These are phyloP conservation scores for Andrena minutula DNA, from an alignment of 2,888 invertebrate genomes.

Conservation along the genomic window DNA sequence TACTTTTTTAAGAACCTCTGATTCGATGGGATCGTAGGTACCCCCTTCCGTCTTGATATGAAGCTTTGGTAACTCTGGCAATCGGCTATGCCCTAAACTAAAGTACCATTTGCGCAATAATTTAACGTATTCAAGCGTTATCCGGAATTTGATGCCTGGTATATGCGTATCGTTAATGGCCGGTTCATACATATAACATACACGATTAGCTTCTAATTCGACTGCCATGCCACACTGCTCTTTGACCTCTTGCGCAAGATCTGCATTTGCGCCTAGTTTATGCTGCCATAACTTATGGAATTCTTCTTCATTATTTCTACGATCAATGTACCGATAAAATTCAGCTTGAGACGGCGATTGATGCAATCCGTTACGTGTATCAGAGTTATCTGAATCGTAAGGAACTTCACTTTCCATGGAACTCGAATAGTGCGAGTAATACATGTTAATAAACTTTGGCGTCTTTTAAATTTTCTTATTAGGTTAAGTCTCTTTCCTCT, in stretches of 20 bases:
- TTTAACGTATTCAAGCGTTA: slow-evolving; percentile 46
- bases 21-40: slow-evolving; percentile 34
- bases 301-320: slow-evolving; percentile 18
- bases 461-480: slow-evolving; percentile 22
- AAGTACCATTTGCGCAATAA: slow-evolving; percentile 61
- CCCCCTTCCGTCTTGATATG: not conserved
- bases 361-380: not conserved
- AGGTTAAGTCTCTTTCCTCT: slow-evolving; percentile 11
- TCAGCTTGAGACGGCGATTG: slow-evolving; percentile 23
- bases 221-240: slow-evolving; percentile 50
- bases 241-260: slow-evolving; percentile 15
- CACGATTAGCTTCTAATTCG: slow-evolving; percentile 7
- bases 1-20: slow-evolving; percentile 23
- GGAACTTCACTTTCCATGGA: slow-evolving; percentile 17
- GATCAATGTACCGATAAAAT: slow-evolving; percentile 22
- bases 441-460: slow-evolving; percentile 29
- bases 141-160: slow-evolving; percentile 46
- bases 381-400: slow-evolving; percentile 46
- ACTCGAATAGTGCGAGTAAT: slow-evolving; percentile 34
- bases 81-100: slow-evolving; percentile 43
- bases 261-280: not conserved
- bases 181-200: slow-evolving; percentile 49
- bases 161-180: not conserved
- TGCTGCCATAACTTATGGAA: slow-evolving; percentile 45
- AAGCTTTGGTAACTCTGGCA: slow-evolving; percentile 50